Percentiles rank a stretch among this genome's conserved stretches.
phyloP scores from a whole-genome alignment of 2,888 invertebrate genomes.

The Eupithecia centaureata region DNA sequence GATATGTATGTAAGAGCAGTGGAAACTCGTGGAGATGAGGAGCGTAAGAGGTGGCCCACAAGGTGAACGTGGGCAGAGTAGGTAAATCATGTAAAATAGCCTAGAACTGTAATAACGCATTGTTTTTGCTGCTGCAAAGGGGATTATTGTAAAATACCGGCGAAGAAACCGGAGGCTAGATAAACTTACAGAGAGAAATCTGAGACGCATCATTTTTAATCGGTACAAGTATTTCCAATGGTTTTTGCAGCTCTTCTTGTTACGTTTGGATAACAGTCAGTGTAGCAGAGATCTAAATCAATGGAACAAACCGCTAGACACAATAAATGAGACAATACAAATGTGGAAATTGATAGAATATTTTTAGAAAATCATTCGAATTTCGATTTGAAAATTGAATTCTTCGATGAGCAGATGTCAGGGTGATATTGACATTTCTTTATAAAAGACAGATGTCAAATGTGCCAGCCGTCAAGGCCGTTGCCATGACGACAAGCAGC shows the following conservation, averaged over 20 bases:
- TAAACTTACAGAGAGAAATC: constrained; percentile 1
- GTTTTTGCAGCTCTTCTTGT: neutral
- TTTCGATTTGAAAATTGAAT: neutral
- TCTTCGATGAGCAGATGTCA: too few species aligned
- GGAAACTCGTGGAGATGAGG: neutral
- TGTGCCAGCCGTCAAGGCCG: neutral
- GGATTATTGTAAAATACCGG: neutral
- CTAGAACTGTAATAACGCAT: neutral
- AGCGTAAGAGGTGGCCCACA: neutral
- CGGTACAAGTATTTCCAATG: neutral
- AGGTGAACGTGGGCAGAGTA: neutral
- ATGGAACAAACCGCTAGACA: too few species aligned
- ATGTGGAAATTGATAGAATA: neutral
- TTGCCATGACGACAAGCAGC: neutral
- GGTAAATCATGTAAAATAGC: neutral
- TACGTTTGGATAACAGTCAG: neutral
- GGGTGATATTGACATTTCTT: neutral
- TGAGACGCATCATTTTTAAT: neutral
- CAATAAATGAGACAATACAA: neutral
- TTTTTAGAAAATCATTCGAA: neutral
- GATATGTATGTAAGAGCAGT: neutral
- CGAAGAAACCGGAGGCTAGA: neutral
- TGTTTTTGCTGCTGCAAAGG: neutral
- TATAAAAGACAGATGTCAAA: neutral
- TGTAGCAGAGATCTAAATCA: neutral